Percentiles rank a stretch among this genome's conserved stretches.
Evolutionary conservation across 2,113 vertebrate species (phyloP).

Genomic region (Oxygymnocypris stewartii): DNA sequence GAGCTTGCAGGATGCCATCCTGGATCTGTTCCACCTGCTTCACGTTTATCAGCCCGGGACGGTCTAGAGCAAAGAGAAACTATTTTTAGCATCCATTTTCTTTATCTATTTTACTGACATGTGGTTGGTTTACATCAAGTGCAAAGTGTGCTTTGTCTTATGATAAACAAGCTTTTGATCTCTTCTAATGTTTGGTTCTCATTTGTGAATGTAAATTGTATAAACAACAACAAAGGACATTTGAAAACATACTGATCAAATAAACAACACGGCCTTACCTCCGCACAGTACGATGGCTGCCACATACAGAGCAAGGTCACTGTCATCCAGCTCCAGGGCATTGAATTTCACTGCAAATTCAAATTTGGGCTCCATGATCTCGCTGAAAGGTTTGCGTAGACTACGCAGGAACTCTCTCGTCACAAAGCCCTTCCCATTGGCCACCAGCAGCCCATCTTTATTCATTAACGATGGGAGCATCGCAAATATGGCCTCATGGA

Average conservation of each 20-base stretch:
- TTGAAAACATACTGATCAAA: neutral
- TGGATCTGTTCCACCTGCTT: conserved; percentile 97
- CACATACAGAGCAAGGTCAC: conserved; percentile 96
- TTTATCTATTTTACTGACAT: neutral
- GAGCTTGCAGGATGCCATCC: conserved; percentile 90
- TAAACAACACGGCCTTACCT: conserved; percentile 76
- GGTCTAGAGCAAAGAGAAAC: conserved; percentile 77
- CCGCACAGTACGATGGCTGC: conserved; percentile 97
- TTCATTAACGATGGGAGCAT: conserved; percentile 99
- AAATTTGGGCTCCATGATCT: conserved; percentile 99
- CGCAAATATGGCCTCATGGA: conserved; percentile 96
- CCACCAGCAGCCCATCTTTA: conserved; percentile 96
- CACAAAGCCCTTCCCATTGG: conserved; percentile 93
- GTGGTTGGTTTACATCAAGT: no score
- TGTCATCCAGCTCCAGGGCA: conserved; percentile 94
- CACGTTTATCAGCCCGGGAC: conserved; percentile 93
- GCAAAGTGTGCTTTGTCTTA: neutral
- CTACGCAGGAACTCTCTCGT: conserved; percentile 96
- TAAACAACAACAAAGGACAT: neutral
- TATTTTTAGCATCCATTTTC: neutral
- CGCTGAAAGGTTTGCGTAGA: conserved; percentile 91
- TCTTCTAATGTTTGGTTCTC: neutral
- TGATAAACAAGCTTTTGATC: neutral
- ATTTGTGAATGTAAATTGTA: neutral
- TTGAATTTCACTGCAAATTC: conserved; percentile 99